These are phyloP conservation scores for Lampris megalopsis DNA, from an alignment of 2,113 vertebrate species.

Conservation along the genomic window DNA sequence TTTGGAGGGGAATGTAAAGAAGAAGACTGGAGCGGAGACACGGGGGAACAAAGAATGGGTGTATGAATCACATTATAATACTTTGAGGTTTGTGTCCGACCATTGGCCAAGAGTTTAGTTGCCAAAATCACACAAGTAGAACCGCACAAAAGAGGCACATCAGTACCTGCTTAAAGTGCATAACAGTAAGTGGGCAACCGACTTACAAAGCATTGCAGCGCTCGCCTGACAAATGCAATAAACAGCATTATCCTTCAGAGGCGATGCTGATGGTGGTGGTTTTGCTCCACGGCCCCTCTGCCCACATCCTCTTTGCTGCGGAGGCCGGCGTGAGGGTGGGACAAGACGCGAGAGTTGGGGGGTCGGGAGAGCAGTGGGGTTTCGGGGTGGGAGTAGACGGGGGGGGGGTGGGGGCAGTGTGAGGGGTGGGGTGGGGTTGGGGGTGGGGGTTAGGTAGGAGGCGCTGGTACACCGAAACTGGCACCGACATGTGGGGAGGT, in stretches of 20 bases:
- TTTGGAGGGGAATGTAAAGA: slow-evolving; percentile 29
- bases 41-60: slow-evolving; percentile 35
- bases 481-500: slow-evolving; percentile 76
- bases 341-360: slow-evolving; percentile 58
- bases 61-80: slow-evolving; percentile 71
- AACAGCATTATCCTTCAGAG: slow-evolving; percentile 82
- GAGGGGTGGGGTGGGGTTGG: slow-evolving; percentile 14
- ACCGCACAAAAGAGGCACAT: slow-evolving; percentile 75
- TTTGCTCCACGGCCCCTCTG: slow-evolving; percentile 67
- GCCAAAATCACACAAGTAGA: slow-evolving; percentile 79
- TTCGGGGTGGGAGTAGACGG: not conserved
- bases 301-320: slow-evolving; percentile 58
- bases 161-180: slow-evolving; percentile 78
- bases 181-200: slow-evolving; percentile 81
- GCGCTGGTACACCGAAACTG: slow-evolving; percentile 72
- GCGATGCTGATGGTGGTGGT: slow-evolving; percentile 64
- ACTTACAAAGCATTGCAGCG: slow-evolving; percentile 81
- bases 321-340: slow-evolving; percentile 43
- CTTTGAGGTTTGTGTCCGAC: slow-evolving; percentile 67
- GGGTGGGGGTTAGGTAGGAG: slow-evolving; percentile 42
- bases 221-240: slow-evolving; percentile 84
- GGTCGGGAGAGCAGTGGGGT: slow-evolving; percentile 29
- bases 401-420: slow-evolving; percentile 27
- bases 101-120: slow-evolving; percentile 76
- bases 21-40: slow-evolving; percentile 14